A percentile compares a stretch with the other conserved stretches of the same genome.
These are phyloP conservation scores for Hypothenemus hampei DNA, from an alignment of 1,140 invertebrate species.

Conservation along the genomic window DNA sequence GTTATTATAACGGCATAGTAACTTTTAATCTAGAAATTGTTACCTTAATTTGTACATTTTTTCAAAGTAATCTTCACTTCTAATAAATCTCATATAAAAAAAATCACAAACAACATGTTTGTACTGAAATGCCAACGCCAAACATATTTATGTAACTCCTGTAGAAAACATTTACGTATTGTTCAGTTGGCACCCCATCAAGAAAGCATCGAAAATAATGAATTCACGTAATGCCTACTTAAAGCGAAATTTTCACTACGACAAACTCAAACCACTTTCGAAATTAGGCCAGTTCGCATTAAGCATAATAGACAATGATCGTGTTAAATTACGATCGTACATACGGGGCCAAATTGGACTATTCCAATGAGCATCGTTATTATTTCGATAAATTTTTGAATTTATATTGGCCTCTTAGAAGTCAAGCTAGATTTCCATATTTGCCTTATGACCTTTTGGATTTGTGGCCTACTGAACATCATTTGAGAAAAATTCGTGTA, in stretches of 20 bases:
- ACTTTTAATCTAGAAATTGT: too few species aligned
- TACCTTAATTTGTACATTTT: too few species aligned
- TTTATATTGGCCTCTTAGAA: constrained; percentile 27
- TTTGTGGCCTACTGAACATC: constrained; percentile 32
- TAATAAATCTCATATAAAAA: too few species aligned
- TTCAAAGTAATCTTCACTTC: too few species aligned
- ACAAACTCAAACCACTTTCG: constrained; percentile 7
- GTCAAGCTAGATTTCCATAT: constrained; percentile 7
- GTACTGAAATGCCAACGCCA: too few species aligned
- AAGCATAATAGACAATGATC: constrained; percentile 18
- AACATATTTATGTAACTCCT: too few species aligned
- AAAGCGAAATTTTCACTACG: background rate
- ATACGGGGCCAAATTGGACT: constrained; percentile 26
- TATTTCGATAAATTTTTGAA: constrained; percentile 26
- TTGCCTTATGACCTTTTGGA: constrained; percentile 26
- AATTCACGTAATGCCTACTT: constrained; percentile 1
- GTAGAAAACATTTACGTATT: background rate
- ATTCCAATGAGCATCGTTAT: constrained; percentile 21
- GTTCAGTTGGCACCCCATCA: background rate
- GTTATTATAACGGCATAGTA: too few species aligned
- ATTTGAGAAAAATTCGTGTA: constrained; percentile 31
- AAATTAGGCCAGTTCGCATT: constrained; percentile 3
- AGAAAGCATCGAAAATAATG: too few species aligned
- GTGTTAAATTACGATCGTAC: constrained; percentile 24
- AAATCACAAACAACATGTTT: too few species aligned